A percentile compares a stretch with the other conserved stretches of the same genome.
Conservation (phyloP, 2,797 vertebrate genomes). For the Xenopus petersii region DNA sequence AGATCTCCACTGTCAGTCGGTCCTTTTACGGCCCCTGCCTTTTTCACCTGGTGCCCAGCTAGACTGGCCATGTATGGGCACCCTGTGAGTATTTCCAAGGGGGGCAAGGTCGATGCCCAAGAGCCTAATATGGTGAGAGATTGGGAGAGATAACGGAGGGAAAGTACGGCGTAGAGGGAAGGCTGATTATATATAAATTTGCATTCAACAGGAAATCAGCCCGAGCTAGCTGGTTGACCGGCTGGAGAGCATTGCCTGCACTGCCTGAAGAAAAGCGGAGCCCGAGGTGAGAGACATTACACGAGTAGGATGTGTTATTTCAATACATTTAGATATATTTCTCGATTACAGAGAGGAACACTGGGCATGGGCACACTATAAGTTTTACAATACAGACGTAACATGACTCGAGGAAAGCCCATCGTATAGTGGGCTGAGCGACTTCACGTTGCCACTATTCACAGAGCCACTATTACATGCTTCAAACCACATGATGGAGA, state of each 20-base stretch:
- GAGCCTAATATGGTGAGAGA: constrained; percentile 92
- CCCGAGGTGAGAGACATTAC: constrained; percentile 44
- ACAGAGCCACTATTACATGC: too few species aligned
- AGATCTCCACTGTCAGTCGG: constrained; percentile 57
- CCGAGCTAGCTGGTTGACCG: constrained; percentile 58
- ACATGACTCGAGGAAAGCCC: too few species aligned
- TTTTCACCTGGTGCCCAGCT: constrained; percentile 75
- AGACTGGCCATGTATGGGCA: constrained; percentile 90
- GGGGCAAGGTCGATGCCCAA: constrained; percentile 64
- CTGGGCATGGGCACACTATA: too few species aligned
- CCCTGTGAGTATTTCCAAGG: constrained; percentile 61
- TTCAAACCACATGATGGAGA: too few species aligned
- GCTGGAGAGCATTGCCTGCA: constrained; percentile 52
- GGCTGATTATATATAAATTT: constrained; percentile 62
- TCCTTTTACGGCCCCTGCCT: constrained; percentile 86
- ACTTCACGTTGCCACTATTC: too few species aligned
- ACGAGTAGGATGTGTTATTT: too few species aligned
- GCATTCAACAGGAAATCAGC: constrained; percentile 25
- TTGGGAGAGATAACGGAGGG: constrained; percentile 60
- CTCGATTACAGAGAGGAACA: too few species aligned
- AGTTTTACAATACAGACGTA: too few species aligned
- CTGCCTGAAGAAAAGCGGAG: constrained; percentile 55
- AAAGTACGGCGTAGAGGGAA: constrained; percentile 32
- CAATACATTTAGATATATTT: too few species aligned
- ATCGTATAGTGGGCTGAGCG: too few species aligned